phyloP scores from a whole-genome alignment of 2,888 invertebrate genomes.

The Melinaea marsaeus region DNA sequence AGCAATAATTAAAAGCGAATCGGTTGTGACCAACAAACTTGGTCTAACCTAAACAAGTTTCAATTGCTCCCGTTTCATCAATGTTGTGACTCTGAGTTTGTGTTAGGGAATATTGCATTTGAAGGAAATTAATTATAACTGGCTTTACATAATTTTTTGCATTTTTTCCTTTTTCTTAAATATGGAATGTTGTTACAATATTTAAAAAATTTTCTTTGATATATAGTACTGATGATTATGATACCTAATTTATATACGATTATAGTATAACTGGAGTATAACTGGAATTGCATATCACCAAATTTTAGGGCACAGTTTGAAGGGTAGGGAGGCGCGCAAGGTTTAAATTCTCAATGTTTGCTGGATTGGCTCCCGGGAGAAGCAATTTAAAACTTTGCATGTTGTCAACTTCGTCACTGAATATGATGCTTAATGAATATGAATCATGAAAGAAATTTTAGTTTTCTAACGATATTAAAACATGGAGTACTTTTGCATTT shows the following conservation, averaged over 20 bases:
- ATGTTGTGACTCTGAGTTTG: slow-evolving; percentile 21
- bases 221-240: too few species aligned
- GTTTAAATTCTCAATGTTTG: background rate
- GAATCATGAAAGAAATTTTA: background rate
- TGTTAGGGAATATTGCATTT: slow-evolving; percentile 5
- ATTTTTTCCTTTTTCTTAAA: too few species aligned
- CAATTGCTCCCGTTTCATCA: slow-evolving; percentile 15
- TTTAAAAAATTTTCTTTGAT: too few species aligned
- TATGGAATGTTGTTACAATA: too few species aligned
- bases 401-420: slow-evolving; percentile 3
- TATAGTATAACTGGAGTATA: too few species aligned
- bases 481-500: background rate
- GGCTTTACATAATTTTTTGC: too few species aligned
- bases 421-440: slow-evolving; percentile 4
- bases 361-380: background rate
- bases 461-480: background rate
- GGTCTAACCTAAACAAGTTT: slow-evolving; percentile 17
- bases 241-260: too few species aligned
- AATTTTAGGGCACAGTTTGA: background rate
- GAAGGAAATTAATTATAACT: background rate
- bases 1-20: slow-evolving; percentile 17
- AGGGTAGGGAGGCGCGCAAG: background rate
- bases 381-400: slow-evolving; percentile 1
- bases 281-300: too few species aligned
- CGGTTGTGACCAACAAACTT: slow-evolving; percentile 24